Base-by-base conservation (phyloP, 2,113 vertebrate genomes). In the Prunella fulvescens region DNA sequence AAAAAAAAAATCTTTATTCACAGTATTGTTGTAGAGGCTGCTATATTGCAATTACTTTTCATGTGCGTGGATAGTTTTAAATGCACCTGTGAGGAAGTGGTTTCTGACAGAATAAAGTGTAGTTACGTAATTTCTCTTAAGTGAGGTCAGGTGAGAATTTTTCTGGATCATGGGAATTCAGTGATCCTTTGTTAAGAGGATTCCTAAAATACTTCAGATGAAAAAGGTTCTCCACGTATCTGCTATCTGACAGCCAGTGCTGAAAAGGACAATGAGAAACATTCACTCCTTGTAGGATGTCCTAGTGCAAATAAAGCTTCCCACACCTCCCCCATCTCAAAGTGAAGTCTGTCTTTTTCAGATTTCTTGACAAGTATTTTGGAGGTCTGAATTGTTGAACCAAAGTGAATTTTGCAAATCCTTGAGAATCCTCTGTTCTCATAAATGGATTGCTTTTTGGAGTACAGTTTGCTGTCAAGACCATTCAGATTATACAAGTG, bases 171-270 rank as follows among this genome's bases (percentile, higher is more conserved):
- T 80, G 47, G 58, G 35, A 94, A 83, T 90, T 87, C 35, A 72
- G 54, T 47, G 76, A 62, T 88, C 66, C 50, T 90, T 94, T 91
- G 42, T 96, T 93, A 92, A 92, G 85, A 92, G 90, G 35, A 93
- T 94, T 96, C 74, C 62, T 61, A n/a, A 73, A 87, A 80, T 93
- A 94, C 37, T 85, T 93, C 35, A 90, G 24, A 61, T 82, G 12
- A 58, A 69, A 56, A 70, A 80, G 42, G 82, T 90, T 90, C 53
- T 88, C 80, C 62, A 51, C 35, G 3, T 45, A 82, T 26, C 62
- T 86, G 58, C 26, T 29, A 9, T 26, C 74, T 94, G n/a, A 33
- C 18, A 90, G 58, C n/a, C 74, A 47, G 53, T 53, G 45, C 79
- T 80, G 45, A 48, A 82, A 80, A 92, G 67, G 74, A 86, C 85